Evolutionary conservation across 2,797 vertebrate genomes (phyloP).

Genomic region (Sciurus carolinensis): DNA sequence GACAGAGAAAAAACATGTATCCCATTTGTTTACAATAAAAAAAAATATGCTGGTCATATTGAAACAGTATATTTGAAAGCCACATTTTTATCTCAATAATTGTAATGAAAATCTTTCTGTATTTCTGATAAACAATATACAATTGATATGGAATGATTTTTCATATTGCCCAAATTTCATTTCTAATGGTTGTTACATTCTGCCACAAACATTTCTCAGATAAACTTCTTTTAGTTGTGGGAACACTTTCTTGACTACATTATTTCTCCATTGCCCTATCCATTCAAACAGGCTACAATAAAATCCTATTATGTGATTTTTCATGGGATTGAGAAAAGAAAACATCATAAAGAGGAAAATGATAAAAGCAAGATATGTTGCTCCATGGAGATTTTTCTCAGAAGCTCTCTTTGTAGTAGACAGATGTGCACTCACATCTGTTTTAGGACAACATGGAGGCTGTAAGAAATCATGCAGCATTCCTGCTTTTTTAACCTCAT

Average conservation of each 20-base stretch:
- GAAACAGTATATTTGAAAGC: constrained; percentile 75
- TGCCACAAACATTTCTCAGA: constrained; percentile 73
- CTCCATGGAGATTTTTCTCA: constrained; percentile 69
- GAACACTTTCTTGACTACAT: constrained; percentile 70
- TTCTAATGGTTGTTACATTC: constrained; percentile 70
- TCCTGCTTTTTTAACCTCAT: not conserved
- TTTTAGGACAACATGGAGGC: constrained; percentile 65
- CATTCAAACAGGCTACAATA: constrained; percentile 77
- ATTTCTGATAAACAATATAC: constrained; percentile 77
- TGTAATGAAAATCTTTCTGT: constrained; percentile 75
- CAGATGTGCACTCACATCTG: constrained; percentile 75
- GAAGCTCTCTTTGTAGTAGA: constrained; percentile 68
- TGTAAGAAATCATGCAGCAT: constrained; percentile 16
- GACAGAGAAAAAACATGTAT: no score
- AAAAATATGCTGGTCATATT: constrained; percentile 72
- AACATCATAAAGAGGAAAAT: constrained; percentile 80
- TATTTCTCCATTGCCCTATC: constrained; percentile 78
- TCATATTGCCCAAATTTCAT: constrained; percentile 75
- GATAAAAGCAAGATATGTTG: constrained; percentile 77
- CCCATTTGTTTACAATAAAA: no score
- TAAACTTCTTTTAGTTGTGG: constrained; percentile 75
- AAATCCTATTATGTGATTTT: constrained; percentile 80
- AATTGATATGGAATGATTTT: constrained; percentile 77
- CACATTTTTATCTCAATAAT: constrained; percentile 75
- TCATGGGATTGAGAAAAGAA: constrained; percentile 78